Evolutionary conservation across 30 jellyfish, hydroid and myxozoan genomes (phyloP), one percentile per base, ranked within the genome.

Genomic region (Aurelia aurita): DNA sequence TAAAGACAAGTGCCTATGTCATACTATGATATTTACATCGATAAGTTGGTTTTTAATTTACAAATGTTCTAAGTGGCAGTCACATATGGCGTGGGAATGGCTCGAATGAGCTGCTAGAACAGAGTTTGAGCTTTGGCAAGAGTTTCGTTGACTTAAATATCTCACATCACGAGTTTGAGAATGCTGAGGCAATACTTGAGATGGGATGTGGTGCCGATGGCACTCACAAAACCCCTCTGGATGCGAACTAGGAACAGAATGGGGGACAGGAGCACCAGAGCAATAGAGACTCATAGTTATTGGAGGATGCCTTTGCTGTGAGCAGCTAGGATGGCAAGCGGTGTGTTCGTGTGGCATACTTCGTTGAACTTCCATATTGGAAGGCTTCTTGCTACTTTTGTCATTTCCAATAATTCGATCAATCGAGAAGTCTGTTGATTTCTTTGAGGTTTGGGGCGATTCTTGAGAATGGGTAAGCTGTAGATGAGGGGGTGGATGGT

Each of bases 351-450:
- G 12, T 1, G 81, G 67, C 70, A 34, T 47, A 45, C 60, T 43
- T 11, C 92, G 59, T 25, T 81, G 57, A n/a, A 32, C 86, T 31
- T 62, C 79, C 20, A 69, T 29, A 26, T 49, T 46, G 9, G 58
- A 34, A 22, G 88, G 77, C 57, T 74, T 85, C 85, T 62, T 66
- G 51, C 28, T 74, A 55, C 64, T 62, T 79, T 57, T 69, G 22
- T 61, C 73, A 35, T 70, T 88, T 46, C 96, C 96, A 70, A 88
- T 88, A 32, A 88, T 88, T 16, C 76, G 74, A 62, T 88, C 96
- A 55, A 88, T 88, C 26, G 96, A 88, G 54, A 88, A 88, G 63
- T 88, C 92, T 22, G 96, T 88, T 6, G 96, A 88, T 63, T 72
- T 78, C 72, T 71, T 88, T 15, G 87, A 14, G 26, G 63, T 46